Conservation (phyloP, 2,797 vertebrate genomes). For the Amphiprion clarkii region DNA sequence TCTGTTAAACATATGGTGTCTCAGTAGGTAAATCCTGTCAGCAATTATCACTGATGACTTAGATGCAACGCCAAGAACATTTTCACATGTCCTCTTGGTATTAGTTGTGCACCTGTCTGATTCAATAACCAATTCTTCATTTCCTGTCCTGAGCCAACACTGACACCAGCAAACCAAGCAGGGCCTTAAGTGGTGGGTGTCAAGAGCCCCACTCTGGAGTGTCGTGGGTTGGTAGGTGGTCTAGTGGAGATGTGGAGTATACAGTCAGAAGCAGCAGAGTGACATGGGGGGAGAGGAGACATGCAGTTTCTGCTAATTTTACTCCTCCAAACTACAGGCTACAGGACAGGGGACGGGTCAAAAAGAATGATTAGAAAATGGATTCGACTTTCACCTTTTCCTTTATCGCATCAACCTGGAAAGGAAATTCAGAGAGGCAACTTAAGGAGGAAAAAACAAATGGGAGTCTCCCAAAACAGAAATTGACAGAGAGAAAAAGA, state of each 20-base stretch:
- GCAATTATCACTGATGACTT: background rate
- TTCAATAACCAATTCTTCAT: background rate
- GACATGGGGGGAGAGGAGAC: conserved; percentile 79
- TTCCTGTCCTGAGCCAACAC: conserved; percentile 1
- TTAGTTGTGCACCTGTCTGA: background rate
- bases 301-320: conserved; percentile 97
- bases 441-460: conserved; percentile 92
- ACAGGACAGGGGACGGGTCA: conserved; percentile 78
- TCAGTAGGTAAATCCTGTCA: background rate
- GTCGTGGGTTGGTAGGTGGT: conserved; percentile 79
- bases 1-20: background rate
- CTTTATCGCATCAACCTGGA: conserved; percentile 99
- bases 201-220: conserved; percentile 69
- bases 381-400: conserved; percentile 99
- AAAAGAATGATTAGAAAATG: conserved; percentile 92
- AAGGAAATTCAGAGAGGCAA: conserved; percentile 92
- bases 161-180: conserved; percentile 56
- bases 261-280: conserved; percentile 87
- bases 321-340: conserved; percentile 95
- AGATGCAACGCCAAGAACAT: background rate
- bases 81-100: background rate
- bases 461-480: conserved; percentile 88
- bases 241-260: conserved; percentile 86
- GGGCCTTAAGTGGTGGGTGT: conserved; percentile 24
- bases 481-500: conserved; percentile 89